Conservation (phyloP, 2,888 invertebrate genomes). For the Acrobasis consociella region DNA sequence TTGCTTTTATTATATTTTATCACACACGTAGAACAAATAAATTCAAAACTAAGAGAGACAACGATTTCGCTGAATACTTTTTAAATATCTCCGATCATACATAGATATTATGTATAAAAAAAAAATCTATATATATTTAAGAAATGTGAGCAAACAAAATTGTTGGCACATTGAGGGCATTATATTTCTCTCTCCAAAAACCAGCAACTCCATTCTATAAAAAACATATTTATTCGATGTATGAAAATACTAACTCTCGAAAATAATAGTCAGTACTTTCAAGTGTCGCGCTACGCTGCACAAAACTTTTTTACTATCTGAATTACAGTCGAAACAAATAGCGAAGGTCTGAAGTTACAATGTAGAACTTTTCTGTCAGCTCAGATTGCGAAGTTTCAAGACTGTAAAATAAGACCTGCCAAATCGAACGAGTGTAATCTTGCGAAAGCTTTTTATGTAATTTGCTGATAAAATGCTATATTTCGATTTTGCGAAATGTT, state of each 20-base stretch:
- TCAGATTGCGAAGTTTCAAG: constrained; percentile 12
- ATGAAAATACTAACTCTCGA: neutral
- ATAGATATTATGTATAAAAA: no score
- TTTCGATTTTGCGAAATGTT: no score
- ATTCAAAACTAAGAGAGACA: no score
- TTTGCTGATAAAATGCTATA: neutral
- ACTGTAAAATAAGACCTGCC: constrained; percentile 8
- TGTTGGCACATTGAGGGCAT: no score
- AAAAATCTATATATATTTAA: no score
- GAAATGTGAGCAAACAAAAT: no score
- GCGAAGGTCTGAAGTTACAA: constrained; percentile 16
- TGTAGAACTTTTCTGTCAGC: constrained; percentile 15
- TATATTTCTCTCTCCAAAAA: no score
- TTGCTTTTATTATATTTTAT: no score
- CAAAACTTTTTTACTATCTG: constrained; percentile 18
- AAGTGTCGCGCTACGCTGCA: constrained; percentile 4
- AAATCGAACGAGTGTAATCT: neutral
- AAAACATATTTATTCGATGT: neutral
- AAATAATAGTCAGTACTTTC: constrained; percentile 1
- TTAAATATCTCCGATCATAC: no score
- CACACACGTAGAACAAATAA: no score
- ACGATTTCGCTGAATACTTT: no score
- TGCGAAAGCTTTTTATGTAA: neutral
- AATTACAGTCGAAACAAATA: constrained; percentile 18
- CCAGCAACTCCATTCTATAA: neutral